These are phyloP conservation scores for Thalassoma bifasciatum DNA, from an alignment of 2,113 vertebrate species.

Conservation along the genomic window DNA sequence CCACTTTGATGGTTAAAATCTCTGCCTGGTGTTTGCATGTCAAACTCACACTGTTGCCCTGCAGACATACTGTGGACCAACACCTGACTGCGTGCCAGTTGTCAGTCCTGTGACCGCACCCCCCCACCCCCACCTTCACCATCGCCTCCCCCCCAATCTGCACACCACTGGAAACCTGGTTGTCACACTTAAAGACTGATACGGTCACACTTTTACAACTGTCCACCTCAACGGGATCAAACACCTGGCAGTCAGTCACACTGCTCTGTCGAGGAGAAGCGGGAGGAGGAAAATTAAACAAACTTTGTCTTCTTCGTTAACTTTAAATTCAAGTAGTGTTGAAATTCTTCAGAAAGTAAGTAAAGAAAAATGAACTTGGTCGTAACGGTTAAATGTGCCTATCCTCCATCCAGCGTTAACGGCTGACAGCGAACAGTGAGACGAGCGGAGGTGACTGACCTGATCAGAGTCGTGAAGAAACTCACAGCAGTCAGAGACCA, in stretches of 20 bases:
- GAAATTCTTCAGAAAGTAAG: not conserved
- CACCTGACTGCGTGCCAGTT: constrained; percentile 64
- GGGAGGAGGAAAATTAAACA: not conserved
- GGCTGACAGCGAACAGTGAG: not conserved
- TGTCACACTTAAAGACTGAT: not conserved
- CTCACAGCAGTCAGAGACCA: not conserved
- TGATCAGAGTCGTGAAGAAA: constrained; percentile 42
- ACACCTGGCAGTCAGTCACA: not conserved
- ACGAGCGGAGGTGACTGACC: constrained; percentile 65
- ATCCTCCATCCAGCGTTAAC: constrained; percentile 4
- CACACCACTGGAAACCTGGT: constrained; percentile 3
- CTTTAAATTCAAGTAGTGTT: not conserved
- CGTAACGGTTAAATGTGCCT: not conserved
- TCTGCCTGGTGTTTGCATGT: constrained; percentile 77
- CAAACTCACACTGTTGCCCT: constrained; percentile 51
- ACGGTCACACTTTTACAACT: not conserved
- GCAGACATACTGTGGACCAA: constrained; percentile 56
- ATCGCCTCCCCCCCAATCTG: not conserved
- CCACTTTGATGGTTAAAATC: constrained; percentile 53
- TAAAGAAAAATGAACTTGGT: not conserved
- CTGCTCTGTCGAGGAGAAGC: too few relatives aligned
- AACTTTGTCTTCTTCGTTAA: too few relatives aligned
- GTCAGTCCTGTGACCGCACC: constrained; percentile 59
- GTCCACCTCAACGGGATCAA: constrained; percentile 1
- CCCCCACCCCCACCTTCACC: not conserved